Base-by-base conservation (phyloP, 2,797 vertebrate genomes). In the Danio choprae region DNA sequence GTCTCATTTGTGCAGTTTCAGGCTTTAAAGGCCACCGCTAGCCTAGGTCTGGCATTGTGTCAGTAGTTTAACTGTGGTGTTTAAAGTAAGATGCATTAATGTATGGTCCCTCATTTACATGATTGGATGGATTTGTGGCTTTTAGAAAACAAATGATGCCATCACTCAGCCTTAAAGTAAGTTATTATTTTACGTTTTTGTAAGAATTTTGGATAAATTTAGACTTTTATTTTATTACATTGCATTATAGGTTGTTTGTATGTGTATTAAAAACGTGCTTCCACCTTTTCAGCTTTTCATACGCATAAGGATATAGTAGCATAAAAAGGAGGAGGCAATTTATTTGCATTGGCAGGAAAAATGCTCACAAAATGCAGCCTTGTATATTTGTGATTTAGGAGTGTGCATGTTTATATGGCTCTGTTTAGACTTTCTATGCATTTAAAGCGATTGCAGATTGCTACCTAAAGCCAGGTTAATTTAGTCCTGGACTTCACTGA, bases 371-470 rank as follows among this genome's bases (percentile, higher is more conserved):
- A 56, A 38, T 10, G 18, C 16, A 71, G 38, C 0, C 50, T 55
- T 71, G 7, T 5, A 40, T 56, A 12, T 20, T 16, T 22, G 9
- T 40, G 20, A 16, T 59, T 56, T 79, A 51, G 22, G 15, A 44
- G 58, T 75, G 18, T 72, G 59, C 48, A 55, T 58, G 65, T 48
- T 38, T 70, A n/a, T 65, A 56, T 70, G 70, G 20, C 36, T 69
- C 12, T 16, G 16, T 50, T 50, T 70, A 46, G 5, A 16, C 50
- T 15, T 20, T 56, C 41, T 63, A 43, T 58, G 18, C 46, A 48
- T 82, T 38, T 55, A 74, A 81, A 60, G 16, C 5, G 59, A 53
- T 59, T 71, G 79, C 48, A 16, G 72, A 84, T 58, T 16, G 43
- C 3, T 63, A 15, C 22, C 41, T 79, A 77, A 84, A 64, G 50